Base-by-base conservation (phyloP, 1,140 invertebrate species). In the Lepidotrigona ventralis region DNA sequence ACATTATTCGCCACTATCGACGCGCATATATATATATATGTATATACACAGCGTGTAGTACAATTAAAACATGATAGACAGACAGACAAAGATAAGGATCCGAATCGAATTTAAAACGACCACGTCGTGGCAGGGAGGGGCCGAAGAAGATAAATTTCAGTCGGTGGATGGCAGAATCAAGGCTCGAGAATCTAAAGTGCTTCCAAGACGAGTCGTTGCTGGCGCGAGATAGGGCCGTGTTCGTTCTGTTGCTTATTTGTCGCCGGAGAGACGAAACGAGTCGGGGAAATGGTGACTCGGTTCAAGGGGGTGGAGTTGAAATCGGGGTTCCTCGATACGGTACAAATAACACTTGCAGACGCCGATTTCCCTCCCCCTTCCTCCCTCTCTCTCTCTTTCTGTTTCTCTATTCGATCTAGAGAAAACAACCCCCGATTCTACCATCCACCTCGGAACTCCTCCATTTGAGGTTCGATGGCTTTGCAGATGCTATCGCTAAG, bases 241-340 rank as follows among this genome's bases (percentile, higher is more conserved):
- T 89, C 80, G 88, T 85, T 87, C 76, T 71, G 85, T 89, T 89
- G 87, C 87, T 89, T 89, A 88, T 89, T 88, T 86, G 87, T 89
- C 87, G 88, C 77, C 78, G 85, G 87, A 89, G 85, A 85, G 85
- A 89, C 87, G 87, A 89, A 89, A 89, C 85, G 82, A 87, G 85
- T 60, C 72, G 71, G 88, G 87, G 77, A 88, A 86, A 88, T 72
- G 85, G 87, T 76, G 60, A 86, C 70, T 68, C 71, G 70, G 80
- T 75, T 87, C 69, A 76, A 19, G 68, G 29, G 80, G 70, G n/a
- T 70, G 76, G 77, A 26, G 58, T 79, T 86, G 39, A 77, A 81
- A 46, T 66, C 68, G 70, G 58, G 70, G 53, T 85, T 77, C 79
- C 77, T 88, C 85, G 85, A 89, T 88, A 88, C 81, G 87, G 88